A percentile compares a stretch with the other conserved stretches of the same genome.
These are phyloP conservation scores for Temnothorax unifasciatus DNA, from an alignment of 2,888 invertebrate species.

Conservation along the genomic window DNA sequence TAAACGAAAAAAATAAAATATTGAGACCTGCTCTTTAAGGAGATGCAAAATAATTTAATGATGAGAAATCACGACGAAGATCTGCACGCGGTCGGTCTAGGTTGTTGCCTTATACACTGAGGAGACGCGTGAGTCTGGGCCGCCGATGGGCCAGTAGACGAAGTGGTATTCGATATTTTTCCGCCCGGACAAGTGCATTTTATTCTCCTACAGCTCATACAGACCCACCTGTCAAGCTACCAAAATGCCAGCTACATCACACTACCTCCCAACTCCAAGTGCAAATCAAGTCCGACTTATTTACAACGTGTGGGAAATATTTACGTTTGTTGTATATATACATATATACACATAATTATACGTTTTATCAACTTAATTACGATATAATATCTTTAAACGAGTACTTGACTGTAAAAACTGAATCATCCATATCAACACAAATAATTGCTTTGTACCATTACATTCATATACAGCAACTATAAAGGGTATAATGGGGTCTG, in stretches of 20 bases:
- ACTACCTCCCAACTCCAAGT: conserved; percentile 69
- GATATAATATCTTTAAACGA: not conserved
- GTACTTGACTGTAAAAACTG: not conserved
- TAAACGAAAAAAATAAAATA: conserved; percentile 79
- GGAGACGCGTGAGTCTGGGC: conserved; percentile 79
- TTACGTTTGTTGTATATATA: not conserved
- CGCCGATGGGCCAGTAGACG: conserved; percentile 76
- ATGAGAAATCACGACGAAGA: conserved; percentile 64
- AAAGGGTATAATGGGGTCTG: not conserved
- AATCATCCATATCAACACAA: not conserved
- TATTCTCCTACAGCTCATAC: conserved; percentile 90
- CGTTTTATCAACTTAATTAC: not conserved
- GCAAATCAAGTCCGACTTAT: conserved; percentile 16
- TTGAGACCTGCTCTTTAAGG: conserved; percentile 81
- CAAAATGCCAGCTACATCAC: conserved; percentile 88
- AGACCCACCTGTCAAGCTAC: conserved; percentile 92
- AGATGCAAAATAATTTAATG: conserved; percentile 71
- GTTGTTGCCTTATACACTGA: conserved; percentile 83
- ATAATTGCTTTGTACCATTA: conserved; percentile 12
- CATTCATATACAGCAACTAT: conserved; percentile 23
- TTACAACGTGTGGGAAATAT: conserved; percentile 20
- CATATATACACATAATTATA: not conserved
- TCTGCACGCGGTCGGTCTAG: conserved; percentile 83
- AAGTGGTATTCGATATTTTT: conserved; percentile 80
- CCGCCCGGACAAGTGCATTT: conserved; percentile 89